Evolutionary conservation across 1,140 invertebrate species (phyloP).

Genomic region (Vollenhovia emeryi): DNA sequence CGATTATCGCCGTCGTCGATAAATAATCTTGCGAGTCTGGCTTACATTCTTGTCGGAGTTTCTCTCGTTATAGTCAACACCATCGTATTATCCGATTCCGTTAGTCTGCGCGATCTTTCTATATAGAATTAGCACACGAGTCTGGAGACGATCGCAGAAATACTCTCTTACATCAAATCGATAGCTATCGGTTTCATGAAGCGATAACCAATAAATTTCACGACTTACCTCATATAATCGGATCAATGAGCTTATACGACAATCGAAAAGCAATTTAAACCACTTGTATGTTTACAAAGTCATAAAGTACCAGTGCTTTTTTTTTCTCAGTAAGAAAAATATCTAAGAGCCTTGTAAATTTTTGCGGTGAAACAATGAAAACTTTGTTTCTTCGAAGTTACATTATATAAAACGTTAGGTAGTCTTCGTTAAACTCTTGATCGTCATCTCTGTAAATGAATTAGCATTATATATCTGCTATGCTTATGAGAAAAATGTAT

Average conservation of each 20-base stretch:
- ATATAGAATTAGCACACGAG: slow-evolving; percentile 12
- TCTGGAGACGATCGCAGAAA: neutral
- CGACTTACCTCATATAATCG: slow-evolving; percentile 50
- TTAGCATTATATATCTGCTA: neutral
- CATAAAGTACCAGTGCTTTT: slow-evolving; percentile 5
- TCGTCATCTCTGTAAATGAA: slow-evolving; percentile 15
- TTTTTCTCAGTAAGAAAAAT: neutral
- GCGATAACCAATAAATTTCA: slow-evolving; percentile 53
- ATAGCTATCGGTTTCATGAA: slow-evolving; percentile 24
- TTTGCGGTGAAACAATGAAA: neutral
- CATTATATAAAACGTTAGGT: neutral
- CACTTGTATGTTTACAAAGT: slow-evolving; percentile 25
- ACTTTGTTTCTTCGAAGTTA: neutral
- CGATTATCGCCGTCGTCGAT: slow-evolving; percentile 25
- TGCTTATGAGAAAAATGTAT: neutral
- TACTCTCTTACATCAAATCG: slow-evolving; percentile 21
- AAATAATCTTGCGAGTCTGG: slow-evolving; percentile 5
- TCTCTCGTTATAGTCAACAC: slow-evolving; percentile 5
- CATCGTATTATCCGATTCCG: neutral
- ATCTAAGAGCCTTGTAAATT: slow-evolving; percentile 7
- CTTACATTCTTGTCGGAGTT: neutral
- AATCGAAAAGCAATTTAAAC: slow-evolving; percentile 38
- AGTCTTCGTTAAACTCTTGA: neutral
- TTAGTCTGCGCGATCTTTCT: slow-evolving; percentile 14
- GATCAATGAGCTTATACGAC: slow-evolving; percentile 36